Evolutionary conservation across 1,140 invertebrate genomes (phyloP), one percentile per base, ranked within the genome.

Genomic region (Diplogasteroides magnus): DNA sequence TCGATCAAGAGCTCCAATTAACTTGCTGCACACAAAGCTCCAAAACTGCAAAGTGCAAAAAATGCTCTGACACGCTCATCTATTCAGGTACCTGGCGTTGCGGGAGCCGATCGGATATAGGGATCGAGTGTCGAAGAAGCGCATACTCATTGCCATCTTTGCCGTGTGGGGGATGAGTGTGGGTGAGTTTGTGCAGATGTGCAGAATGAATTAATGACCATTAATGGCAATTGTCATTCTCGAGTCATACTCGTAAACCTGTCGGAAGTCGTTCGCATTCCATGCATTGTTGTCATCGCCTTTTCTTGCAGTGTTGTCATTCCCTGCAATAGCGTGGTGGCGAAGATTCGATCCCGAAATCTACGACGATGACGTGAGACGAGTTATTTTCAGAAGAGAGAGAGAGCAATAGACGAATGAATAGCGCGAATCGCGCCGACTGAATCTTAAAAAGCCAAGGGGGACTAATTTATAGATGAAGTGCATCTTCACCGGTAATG

Each of bases 281-380:
- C n/a, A n/a, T n/a, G n/a, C n/a, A n/a, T n/a, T n/a, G n/a, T n/a
- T n/a, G n/a, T n/a, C n/a, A n/a, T 65, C 19, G 37, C 25, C 31
- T 32, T 58, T 23, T 14, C 27, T 72, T 77, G 64, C 64, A 75
- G 76, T 76, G 69, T 67, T 82, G 57, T 83, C 80, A 19, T 82
- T 82, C 65, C 80, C 80, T 31, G 80, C 79, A 31, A 82, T 82
- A 67, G 70, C 80, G 27, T 82, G 77, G 75, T 82, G 80, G 80
- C 68, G 80, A 31, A 66, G 64, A 14, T 73, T 62, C 37, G 82
- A 80, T 25, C 81, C 81, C 1, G 76, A 82, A 75, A 66, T 82
- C 2, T 83, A 82, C 67, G 65, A 67, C 13, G 74, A 82, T 60
- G 55, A 67, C 31, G 80, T 81, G 48, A 48, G 61, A 14, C 23